Evolutionary conservation across 2,113 vertebrate species (phyloP), one percentile per base, ranked within the genome.

Genomic region (Trochalopteron elliotii): DNA sequence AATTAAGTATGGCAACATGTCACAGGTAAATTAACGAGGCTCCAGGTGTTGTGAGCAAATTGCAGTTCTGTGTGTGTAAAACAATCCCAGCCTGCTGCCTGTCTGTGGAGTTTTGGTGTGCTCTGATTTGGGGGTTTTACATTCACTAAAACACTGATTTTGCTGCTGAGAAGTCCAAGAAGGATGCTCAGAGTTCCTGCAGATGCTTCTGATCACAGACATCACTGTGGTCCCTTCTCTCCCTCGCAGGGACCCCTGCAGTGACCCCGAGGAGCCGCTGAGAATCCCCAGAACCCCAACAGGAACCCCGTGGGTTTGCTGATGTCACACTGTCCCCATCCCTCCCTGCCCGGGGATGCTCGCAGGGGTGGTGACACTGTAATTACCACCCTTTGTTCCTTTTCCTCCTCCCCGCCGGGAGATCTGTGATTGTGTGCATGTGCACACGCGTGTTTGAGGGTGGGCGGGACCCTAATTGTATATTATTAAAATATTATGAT

Each of bases 1-100:
- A 97, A 98, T 98, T 98, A 98, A 98, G 96, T 98, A 96, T 96
- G 97, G 97, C 97, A 98, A 98, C 98, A 96, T 98, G 97, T 98
- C 98, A 97, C 97, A 98, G 97, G 97, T 98, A 98, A 98, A 98
- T 98, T 98, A 98, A 98, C 5, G 80, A 97, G 95, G 55, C 96
- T 96, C 93, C 96, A 98, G 97, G 96, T 98, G 98, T 89, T 93
- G 70, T 33, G 82, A 87, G 56, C 83, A 71, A 96, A 93, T 63
- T 33, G 44, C 60, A 4, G 78, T 87, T 78, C 33, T 19, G 39
- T 69, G 84, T 39, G 89, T 81, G 71, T 91, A 19, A 78, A 95
- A 78, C 71, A 88, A 72, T 68, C 30, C 13, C 17, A 8, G 24
- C 24, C 24, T 79, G 89, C 35, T 85, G 28, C 71, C 28, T 92